Evolutionary conservation across 2,888 invertebrate species (phyloP).

Genomic region (Hemaris fuciformis): DNA sequence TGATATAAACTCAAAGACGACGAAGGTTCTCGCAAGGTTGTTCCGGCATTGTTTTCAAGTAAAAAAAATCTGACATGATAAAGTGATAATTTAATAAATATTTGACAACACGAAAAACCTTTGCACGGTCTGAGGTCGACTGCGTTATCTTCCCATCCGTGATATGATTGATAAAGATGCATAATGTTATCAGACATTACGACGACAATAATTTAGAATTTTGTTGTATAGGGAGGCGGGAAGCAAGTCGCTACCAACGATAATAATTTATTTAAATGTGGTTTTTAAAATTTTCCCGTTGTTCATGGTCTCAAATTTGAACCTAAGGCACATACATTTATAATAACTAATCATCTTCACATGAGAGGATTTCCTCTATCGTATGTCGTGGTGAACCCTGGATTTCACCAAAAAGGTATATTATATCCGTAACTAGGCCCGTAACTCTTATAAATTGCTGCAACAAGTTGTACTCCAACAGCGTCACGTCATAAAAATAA

Average conservation of each 20-base stretch:
- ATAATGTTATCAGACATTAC: background rate
- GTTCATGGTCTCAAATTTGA: too few species aligned
- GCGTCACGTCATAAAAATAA: too few species aligned
- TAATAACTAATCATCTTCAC: too few species aligned
- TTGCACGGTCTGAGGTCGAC: background rate
- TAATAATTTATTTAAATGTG: too few species aligned
- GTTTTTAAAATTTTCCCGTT: too few species aligned
- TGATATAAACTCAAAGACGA: constrained; percentile 20
- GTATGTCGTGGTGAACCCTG: background rate
- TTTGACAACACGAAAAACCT: constrained; percentile 9
- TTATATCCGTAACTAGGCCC: too few species aligned
- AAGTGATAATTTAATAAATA: constrained; percentile 1
- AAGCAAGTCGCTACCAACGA: too few species aligned
- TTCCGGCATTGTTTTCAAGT: constrained; percentile 23
- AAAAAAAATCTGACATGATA: constrained; percentile 20
- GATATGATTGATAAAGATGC: background rate
- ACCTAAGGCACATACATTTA: too few species aligned
- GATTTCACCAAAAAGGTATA: background rate
- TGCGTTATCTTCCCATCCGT: background rate
- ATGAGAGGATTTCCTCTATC: too few species aligned
- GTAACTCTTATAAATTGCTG: too few species aligned
- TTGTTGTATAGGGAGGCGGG: too few species aligned
- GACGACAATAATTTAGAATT: background rate
- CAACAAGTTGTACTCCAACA: too few species aligned
- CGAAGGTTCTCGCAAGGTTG: constrained; percentile 33